Conservation (phyloP, 2,113 vertebrate genomes). For the Sturnus vulgaris region DNA sequence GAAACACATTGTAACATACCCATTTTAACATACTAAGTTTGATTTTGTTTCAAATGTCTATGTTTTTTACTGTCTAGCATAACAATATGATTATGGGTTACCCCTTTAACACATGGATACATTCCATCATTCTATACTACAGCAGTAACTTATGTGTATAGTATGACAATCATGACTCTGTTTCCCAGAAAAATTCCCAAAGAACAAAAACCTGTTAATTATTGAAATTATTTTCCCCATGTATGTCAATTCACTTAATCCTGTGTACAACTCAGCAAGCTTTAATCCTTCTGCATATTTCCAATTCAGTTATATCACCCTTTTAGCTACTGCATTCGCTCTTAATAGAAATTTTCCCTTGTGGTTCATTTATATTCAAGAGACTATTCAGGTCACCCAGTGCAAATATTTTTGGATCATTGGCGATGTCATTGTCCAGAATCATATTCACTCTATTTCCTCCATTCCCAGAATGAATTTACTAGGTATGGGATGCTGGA, state of each 20-base stretch:
- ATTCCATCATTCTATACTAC: neutral
- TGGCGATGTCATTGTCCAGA: constrained; percentile 15
- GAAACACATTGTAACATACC: neutral
- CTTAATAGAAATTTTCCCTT: constrained; percentile 51
- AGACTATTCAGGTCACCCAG: constrained; percentile 32
- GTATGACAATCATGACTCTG: neutral
- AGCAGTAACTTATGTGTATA: neutral
- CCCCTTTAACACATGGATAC: neutral
- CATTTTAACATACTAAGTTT: neutral
- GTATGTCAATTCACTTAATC: constrained; percentile 19
- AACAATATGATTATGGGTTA: neutral
- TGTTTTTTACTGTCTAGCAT: neutral
- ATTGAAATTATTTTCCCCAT: neutral
- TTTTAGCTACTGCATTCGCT: constrained; percentile 30
- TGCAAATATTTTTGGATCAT: constrained; percentile 55
- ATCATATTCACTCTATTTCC: constrained; percentile 31
- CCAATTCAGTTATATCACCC: constrained; percentile 27
- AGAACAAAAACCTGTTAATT: neutral
- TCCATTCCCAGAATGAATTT: constrained; percentile 23
- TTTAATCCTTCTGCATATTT: constrained; percentile 49
- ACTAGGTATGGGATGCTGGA: neutral
- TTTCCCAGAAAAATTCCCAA: neutral
- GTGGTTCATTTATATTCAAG: constrained; percentile 54
- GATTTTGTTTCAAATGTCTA: neutral
- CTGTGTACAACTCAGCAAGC: constrained; percentile 9